Evolutionary conservation across 2,888 invertebrate species (phyloP).

Genomic region (Idaea straminata): DNA sequence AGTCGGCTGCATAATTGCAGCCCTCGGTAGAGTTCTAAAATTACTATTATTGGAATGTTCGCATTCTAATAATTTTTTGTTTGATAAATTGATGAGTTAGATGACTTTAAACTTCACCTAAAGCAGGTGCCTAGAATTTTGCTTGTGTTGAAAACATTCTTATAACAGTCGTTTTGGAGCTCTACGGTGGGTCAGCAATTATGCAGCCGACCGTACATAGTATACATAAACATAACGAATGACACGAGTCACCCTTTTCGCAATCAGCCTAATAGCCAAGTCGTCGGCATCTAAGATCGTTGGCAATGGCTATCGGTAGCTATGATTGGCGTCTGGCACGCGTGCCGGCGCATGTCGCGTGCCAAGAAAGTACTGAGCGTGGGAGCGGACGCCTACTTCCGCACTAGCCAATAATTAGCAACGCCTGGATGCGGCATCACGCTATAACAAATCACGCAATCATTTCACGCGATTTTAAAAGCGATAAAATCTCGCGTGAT

Average conservation of each 20-base stretch:
- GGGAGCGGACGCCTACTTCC: slow-evolving; percentile 67
- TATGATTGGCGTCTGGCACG: slow-evolving; percentile 18
- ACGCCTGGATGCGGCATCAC: slow-evolving; percentile 10
- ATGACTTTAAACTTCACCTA: no score
- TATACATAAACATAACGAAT: background rate
- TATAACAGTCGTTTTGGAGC: no score
- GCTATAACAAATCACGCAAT: slow-evolving; percentile 6
- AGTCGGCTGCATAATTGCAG: no score
- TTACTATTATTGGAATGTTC: no score
- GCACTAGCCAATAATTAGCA: slow-evolving; percentile 39
- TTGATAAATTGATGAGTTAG: no score
- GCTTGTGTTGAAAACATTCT: no score
- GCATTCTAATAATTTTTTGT: no score
- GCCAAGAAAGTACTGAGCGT: slow-evolving; percentile 68
- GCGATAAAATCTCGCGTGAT: slow-evolving; percentile 5
- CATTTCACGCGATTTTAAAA: slow-evolving; percentile 11
- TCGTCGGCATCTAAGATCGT: background rate
- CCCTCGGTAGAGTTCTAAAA: no score
- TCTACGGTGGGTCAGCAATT: no score
- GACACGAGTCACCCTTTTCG: background rate
- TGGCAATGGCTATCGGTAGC: background rate
- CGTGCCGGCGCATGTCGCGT: slow-evolving; percentile 47
- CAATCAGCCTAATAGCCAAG: background rate
- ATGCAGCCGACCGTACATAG: no score
- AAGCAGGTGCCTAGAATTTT: no score